A percentile compares a stretch with the other conserved stretches of the same genome.
These are phyloP conservation scores for Idaea biselata DNA, from an alignment of 2,888 invertebrate species.

Conservation along the genomic window DNA sequence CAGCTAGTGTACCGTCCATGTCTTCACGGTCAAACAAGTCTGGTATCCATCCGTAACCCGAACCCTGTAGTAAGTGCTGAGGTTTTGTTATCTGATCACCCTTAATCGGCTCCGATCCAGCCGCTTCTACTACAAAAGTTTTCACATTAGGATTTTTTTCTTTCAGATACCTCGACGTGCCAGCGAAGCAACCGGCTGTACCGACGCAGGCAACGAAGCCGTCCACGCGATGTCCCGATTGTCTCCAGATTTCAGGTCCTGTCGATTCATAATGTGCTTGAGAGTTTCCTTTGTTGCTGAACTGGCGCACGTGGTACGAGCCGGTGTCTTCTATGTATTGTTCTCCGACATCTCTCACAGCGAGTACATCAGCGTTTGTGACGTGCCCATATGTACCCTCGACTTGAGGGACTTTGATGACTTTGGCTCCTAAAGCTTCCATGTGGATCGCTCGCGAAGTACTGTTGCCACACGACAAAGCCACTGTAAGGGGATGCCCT, in stretches of 20 bases:
- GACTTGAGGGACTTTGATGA: constrained; percentile 66
- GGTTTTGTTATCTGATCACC: constrained; percentile 66
- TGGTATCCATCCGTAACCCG: constrained; percentile 69
- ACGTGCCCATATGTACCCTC: constrained; percentile 72
- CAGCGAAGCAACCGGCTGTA: constrained; percentile 67
- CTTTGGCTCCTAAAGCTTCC: constrained; percentile 71
- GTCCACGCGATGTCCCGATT: constrained; percentile 67
- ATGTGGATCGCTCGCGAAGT: constrained; percentile 68
- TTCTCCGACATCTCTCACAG: constrained; percentile 58
- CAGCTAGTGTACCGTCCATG: constrained; percentile 63
- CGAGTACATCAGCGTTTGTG: constrained; percentile 61
- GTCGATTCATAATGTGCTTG: constrained; percentile 64
- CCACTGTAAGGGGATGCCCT: constrained; percentile 63
- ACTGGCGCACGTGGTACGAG: constrained; percentile 68
- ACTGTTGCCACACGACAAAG: constrained; percentile 73
- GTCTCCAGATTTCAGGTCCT: constrained; percentile 72
- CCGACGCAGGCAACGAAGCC: constrained; percentile 68
- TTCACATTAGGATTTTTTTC: constrained; percentile 58
- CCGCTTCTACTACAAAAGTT: constrained; percentile 65
- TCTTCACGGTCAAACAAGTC: constrained; percentile 60
- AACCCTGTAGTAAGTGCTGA: constrained; percentile 68
- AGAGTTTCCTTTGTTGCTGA: constrained; percentile 57
- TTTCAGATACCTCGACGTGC: constrained; percentile 63
- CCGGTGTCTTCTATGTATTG: constrained; percentile 54
- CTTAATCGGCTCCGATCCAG: constrained; percentile 65